phyloP scores from a whole-genome alignment of 2,797 vertebrate genomes.

The Helicolenus hilgendorfi region DNA sequence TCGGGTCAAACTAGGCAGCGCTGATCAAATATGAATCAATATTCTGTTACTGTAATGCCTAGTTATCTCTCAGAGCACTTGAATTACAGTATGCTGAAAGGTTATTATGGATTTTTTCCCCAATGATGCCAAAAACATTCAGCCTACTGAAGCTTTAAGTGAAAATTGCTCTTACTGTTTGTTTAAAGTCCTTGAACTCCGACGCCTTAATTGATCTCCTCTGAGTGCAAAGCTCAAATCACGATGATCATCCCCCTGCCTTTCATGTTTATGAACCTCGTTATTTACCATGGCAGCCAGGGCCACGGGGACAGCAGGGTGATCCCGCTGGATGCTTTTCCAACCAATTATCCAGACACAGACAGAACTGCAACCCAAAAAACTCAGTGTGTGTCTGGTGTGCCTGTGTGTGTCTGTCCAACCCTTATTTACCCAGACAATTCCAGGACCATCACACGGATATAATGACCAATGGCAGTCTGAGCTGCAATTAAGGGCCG shows the following conservation, averaged over 20 bases:
- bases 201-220: too few species aligned
- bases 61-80: too few species aligned
- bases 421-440: slow-evolving; percentile 57
- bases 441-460: slow-evolving; percentile 58
- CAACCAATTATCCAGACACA: slow-evolving; percentile 72
- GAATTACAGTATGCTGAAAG: too few species aligned
- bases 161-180: too few species aligned
- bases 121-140: too few species aligned
- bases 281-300: slow-evolving; percentile 76
- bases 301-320: slow-evolving; percentile 69
- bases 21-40: too few species aligned
- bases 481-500: slow-evolving; percentile 67
- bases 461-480: slow-evolving; percentile 75
- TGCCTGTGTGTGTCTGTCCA: slow-evolving; percentile 22
- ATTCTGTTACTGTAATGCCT: too few species aligned
- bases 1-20: too few species aligned
- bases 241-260: slow-evolving; percentile 70
- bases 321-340: slow-evolving; percentile 67
- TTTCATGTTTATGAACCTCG: slow-evolving; percentile 79
- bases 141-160: too few species aligned
- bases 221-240: slow-evolving; percentile 54
- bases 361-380: slow-evolving; percentile 60
- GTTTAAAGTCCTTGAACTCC: too few species aligned
- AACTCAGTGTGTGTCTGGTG: not conserved
- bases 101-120: too few species aligned